Base-by-base conservation (phyloP, 2,888 invertebrate species). In the Diarsia rubi region DNA sequence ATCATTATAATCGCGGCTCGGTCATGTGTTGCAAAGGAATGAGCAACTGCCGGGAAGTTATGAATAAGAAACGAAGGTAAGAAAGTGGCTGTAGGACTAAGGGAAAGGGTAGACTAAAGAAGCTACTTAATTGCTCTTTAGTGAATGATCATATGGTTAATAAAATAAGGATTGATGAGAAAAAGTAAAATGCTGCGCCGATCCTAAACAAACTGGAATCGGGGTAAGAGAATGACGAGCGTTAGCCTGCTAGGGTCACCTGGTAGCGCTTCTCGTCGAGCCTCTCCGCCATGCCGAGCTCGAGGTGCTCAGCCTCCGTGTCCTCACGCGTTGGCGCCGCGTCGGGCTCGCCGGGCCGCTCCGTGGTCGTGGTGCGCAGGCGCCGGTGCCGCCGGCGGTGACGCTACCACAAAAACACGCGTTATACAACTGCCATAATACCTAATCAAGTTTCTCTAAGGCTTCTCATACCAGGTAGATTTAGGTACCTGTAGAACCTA, bases 231-330 rank as follows among this genome's bases (percentile, higher is more conserved):
- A 37, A 24, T 24, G 19, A 19, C 9, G 31, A 44, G 31, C 14
- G 49, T 47, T 27, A 14, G 24, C 54, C 24, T 14, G 54, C 19
- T 31, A 11, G 62, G n/a, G 47, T 62, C 70, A 95, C 96, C 95
- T 96, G 96, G 92, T 90, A 95, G 27, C 94, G 91, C 45, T 79
- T 87, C 90, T 96, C 96, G 89, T 95, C 96, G 49, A 93, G 90
- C 3, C 91, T 86, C 92, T 96, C 95, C 11, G 93, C 94, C 94
- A 93, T 93, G 86, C 92, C 94, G 44, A 93, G 92, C 90, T 95
- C 95, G 59, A 95, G 91, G 81, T 94, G 94, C 82, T 95, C 96
- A 4, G 92, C 93, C 87, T 95, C 95, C 42, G 90, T 73, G 87
- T 93, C 92, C 82, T 91, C 92, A 42, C 85, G 88, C 74, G 78